Conservation (phyloP, 2,113 vertebrate genomes). For the Eidolon helvum region DNA sequence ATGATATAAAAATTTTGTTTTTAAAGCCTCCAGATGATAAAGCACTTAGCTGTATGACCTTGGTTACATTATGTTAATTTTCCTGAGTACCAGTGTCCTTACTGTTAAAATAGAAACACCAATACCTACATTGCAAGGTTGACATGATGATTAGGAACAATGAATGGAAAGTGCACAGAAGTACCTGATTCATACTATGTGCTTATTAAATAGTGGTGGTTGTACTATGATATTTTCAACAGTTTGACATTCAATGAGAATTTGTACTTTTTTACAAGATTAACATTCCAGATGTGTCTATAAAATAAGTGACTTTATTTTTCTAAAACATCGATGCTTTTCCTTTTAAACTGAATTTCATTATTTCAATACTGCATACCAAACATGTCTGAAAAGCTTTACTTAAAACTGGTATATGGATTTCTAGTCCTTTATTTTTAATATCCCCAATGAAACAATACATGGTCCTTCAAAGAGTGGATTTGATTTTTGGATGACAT, state of each 20-base stretch:
- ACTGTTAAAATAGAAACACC: slow-evolving; percentile 6
- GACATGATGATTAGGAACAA: background rate
- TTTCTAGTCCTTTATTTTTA: background rate
- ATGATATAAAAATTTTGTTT: slow-evolving; percentile 5
- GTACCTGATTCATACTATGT: background rate
- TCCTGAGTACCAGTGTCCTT: background rate
- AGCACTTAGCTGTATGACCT: background rate
- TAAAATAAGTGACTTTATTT: slow-evolving; percentile 32
- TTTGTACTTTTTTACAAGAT: slow-evolving; percentile 25
- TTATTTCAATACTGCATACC: slow-evolving; percentile 28
- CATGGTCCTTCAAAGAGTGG: background rate
- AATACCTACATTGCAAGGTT: background rate
- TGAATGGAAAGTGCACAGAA: background rate
- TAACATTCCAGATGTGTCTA: background rate
- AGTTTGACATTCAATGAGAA: slow-evolving; percentile 20
- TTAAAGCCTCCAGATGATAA: background rate
- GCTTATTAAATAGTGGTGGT: background rate
- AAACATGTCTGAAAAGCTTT: slow-evolving; percentile 50
- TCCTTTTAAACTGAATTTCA: slow-evolving; percentile 45
- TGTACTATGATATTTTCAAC: background rate
- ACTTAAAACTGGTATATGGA: background rate
- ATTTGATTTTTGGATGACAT: background rate
- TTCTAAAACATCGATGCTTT: slow-evolving; percentile 8
- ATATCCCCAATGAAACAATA: background rate
- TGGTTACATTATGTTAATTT: background rate